Evolutionary conservation across 1,140 invertebrate genomes (phyloP).

Genomic region (Fopius arisanus): DNA sequence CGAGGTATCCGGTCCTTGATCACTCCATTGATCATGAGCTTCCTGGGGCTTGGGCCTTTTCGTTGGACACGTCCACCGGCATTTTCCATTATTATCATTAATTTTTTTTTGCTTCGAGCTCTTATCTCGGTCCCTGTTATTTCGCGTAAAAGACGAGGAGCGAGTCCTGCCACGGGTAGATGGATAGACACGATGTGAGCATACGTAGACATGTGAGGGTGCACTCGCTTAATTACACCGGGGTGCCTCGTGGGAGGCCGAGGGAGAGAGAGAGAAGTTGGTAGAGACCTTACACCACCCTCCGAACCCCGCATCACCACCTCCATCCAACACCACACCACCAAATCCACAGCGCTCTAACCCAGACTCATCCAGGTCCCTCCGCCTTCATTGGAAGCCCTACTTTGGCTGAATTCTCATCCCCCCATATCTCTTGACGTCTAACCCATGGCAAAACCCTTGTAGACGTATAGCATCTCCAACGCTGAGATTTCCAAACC

Average conservation of each 20-base stretch:
- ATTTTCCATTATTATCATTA: conserved; percentile 26
- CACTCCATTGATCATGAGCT: no score
- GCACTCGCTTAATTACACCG: conserved; percentile 65
- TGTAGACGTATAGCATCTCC: conserved; percentile 43
- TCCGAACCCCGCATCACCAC: conserved; percentile 25
- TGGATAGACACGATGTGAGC: conserved; percentile 58
- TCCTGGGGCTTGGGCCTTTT: conserved; percentile 4
- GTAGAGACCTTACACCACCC: conserved; percentile 48
- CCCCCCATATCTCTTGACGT: conserved; percentile 37
- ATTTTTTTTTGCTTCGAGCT: neutral
- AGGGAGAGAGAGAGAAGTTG: conserved; percentile 44
- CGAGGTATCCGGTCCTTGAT: no score
- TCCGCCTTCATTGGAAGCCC: neutral
- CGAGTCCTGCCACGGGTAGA: conserved; percentile 53
- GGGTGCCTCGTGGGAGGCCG: conserved; percentile 57
- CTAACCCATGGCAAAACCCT: conserved; percentile 37
- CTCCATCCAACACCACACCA: conserved; percentile 33
- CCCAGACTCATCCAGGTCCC: neutral
- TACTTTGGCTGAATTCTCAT: neutral
- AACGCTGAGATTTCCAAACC: conserved; percentile 52
- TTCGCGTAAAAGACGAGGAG: conserved; percentile 35
- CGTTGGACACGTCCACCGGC: conserved; percentile 30
- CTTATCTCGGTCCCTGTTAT: conserved; percentile 9
- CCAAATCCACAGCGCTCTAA: conserved; percentile 7
- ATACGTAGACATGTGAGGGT: conserved; percentile 63